Evolutionary conservation across 2,797 vertebrate species (phyloP).

Genomic region (Silurus lanzhouensis): DNA sequence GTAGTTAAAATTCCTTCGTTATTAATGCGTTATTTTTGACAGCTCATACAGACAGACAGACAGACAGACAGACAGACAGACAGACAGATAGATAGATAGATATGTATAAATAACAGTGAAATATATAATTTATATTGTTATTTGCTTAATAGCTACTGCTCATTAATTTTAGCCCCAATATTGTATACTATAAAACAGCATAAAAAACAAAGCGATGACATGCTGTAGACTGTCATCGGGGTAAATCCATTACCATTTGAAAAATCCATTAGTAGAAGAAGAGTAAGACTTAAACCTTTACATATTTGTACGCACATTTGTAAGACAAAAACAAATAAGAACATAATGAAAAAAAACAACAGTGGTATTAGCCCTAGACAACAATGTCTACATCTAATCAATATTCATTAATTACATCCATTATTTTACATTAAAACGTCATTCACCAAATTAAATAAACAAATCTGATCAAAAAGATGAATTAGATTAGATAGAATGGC

Average conservation of each 20-base stretch:
- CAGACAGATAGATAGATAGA: too few species aligned
- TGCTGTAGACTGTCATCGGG: neutral
- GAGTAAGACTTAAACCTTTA: neutral
- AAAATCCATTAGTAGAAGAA: neutral
- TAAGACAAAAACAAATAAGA: neutral
- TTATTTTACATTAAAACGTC: neutral
- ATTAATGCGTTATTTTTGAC: too few species aligned
- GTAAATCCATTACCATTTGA: neutral
- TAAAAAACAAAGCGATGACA: neutral
- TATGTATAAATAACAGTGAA: too few species aligned
- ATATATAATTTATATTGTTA: too few species aligned
- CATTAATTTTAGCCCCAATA: neutral
- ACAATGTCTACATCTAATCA: neutral
- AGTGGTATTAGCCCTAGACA: neutral
- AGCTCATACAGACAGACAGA: too few species aligned
- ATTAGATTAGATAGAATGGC: slow-evolving; percentile 13
- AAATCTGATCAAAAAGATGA: neutral
- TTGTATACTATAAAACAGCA: neutral
- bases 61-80: too few species aligned
- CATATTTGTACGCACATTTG: neutral
- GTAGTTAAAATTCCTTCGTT: too few species aligned
- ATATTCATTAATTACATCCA: neutral
- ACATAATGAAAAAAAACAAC: neutral
- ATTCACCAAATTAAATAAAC: neutral
- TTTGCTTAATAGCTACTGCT: too few species aligned